These are phyloP conservation scores for Ceratitis capitata DNA, from an alignment of 1,140 invertebrate species.

Conservation along the genomic window DNA sequence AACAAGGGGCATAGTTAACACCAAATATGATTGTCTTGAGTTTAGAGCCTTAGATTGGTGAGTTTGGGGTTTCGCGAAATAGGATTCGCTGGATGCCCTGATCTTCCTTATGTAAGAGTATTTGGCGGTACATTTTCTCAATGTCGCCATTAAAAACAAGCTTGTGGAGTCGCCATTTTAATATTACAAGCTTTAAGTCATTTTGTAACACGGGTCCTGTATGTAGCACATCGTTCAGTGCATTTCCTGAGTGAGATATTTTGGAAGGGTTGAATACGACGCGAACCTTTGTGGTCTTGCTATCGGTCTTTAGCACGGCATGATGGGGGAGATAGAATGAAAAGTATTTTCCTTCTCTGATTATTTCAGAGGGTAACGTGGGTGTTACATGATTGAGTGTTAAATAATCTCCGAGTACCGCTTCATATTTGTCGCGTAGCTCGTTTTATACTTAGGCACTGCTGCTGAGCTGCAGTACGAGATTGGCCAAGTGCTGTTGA, in stretches of 20 bases:
- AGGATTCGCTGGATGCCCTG: background rate
- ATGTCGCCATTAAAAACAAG: too few species aligned
- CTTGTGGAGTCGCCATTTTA: background rate
- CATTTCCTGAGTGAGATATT: background rate
- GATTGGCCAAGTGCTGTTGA: too few species aligned
- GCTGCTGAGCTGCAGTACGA: too few species aligned
- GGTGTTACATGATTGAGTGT: too few species aligned
- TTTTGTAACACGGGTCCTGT: too few species aligned
- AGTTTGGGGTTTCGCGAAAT: background rate
- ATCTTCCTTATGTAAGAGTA: too few species aligned
- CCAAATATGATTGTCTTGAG: background rate
- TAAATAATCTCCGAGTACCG: too few species aligned
- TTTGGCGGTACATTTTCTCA: too few species aligned
- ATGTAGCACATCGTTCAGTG: conserved; percentile 9
- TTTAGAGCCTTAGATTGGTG: background rate
- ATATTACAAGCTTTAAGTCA: background rate
- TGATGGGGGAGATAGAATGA: conserved; percentile 27
- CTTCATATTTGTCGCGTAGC: too few species aligned
- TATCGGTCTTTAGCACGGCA: background rate
- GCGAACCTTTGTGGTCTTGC: background rate
- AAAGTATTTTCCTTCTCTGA: background rate
- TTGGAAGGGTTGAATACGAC: too few species aligned
- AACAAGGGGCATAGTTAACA: too few species aligned
- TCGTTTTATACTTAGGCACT: too few species aligned
- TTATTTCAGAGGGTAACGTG: background rate